Evolutionary conservation across 1,140 invertebrate genomes (phyloP).

Genomic region (Glossosoma conforme): DNA sequence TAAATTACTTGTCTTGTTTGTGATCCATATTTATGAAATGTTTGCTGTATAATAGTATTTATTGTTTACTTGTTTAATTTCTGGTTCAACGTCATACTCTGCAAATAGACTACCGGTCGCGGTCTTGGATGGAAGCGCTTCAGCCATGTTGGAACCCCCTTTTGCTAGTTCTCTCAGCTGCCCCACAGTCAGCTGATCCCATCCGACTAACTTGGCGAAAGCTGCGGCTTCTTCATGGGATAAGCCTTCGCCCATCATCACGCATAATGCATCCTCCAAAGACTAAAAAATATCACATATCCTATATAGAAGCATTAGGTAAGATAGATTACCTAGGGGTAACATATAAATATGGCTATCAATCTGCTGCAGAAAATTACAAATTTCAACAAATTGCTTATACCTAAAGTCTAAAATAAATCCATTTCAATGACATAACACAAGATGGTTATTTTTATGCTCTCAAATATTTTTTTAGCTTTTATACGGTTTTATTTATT

Average conservation of each 20-base stretch:
- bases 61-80: slow-evolving; percentile 18
- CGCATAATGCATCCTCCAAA: slow-evolving; percentile 19
- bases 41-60: background rate
- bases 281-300: slow-evolving; percentile 16
- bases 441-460: no score
- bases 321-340: no score
- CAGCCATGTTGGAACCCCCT: background rate
- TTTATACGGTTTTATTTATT: no score
- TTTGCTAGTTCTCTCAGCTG: slow-evolving; percentile 12
- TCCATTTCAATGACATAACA: no score
- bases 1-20: no score
- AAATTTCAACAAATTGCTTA: no score
- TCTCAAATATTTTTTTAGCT: no score
- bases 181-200: slow-evolving; percentile 16
- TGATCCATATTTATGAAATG: no score
- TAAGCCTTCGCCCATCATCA: slow-evolving; percentile 29
- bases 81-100: slow-evolving; percentile 23
- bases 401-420: no score
- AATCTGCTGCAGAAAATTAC: no score
- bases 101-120: slow-evolving; percentile 22
- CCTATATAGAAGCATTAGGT: background rate
- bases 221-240: slow-evolving; percentile 12
- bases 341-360: no score
- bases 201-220: slow-evolving; percentile 18
- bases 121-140: background rate